Percentiles rank a stretch among this genome's conserved stretches.
phyloP scores from a whole-genome alignment of 1,140 invertebrate species.

The Coelopa frigida region DNA sequence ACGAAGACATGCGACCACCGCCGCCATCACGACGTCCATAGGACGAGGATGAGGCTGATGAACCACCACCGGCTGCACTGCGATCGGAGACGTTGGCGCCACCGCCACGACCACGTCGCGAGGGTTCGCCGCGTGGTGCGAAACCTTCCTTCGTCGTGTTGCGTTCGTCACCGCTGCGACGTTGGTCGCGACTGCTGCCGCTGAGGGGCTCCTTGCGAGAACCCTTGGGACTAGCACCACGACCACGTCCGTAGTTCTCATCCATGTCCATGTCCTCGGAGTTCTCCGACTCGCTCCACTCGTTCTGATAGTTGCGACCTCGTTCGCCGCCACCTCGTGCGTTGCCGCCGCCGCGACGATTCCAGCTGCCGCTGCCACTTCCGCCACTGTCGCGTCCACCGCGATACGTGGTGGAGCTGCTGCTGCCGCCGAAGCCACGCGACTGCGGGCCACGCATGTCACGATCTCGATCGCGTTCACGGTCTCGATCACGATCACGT shows the following conservation, averaged over 20 bases:
- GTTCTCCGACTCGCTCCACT: conserved; percentile 28
- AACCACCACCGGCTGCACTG: conserved; percentile 31
- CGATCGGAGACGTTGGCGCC: conserved; percentile 39
- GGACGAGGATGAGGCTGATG: too few species aligned
- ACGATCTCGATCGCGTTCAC: conserved; percentile 19
- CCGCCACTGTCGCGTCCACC: conserved; percentile 16
- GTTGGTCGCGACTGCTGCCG: conserved; percentile 11
- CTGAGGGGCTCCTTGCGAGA: conserved; percentile 18
- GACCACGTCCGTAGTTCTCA: conserved; percentile 17
- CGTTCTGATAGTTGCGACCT: conserved; percentile 20
- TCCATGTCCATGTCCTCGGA: conserved; percentile 40
- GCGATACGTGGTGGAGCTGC: conserved; percentile 22
- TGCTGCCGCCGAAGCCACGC: conserved; percentile 34
- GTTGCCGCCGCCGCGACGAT: conserved; percentile 19
- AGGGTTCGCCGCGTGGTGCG: conserved; percentile 74
- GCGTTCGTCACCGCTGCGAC: conserved; percentile 16
- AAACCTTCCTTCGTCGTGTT: conserved; percentile 46
- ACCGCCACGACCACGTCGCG: conserved; percentile 65
- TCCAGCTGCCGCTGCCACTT: conserved; percentile 27
- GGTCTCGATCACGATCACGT: conserved; percentile 17
- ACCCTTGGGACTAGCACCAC: conserved; percentile 26
- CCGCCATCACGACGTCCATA: conserved; percentile 33
- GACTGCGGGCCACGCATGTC: conserved; percentile 35
- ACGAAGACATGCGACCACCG: conserved; percentile 10
- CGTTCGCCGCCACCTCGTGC: conserved; percentile 20